Base-by-base conservation (phyloP, 2,888 invertebrate species). In the Agrotis ipsilon region DNA sequence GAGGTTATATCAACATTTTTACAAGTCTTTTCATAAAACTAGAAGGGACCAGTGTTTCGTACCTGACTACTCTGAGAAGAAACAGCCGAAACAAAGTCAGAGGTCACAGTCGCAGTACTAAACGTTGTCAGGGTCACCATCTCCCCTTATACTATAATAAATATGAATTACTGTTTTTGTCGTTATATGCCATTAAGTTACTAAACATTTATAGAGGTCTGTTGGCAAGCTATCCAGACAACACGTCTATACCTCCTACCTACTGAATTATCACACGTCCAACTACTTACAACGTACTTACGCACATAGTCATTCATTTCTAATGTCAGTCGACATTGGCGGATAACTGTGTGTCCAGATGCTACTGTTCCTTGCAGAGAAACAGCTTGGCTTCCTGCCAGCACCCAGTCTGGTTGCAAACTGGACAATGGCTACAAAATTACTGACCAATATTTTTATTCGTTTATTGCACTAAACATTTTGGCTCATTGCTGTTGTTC, bases 361-460 rank as follows among this genome's bases (percentile, higher is more conserved):
- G 87, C 76, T 81, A 73, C 73, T 76, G 49, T 78, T 55, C 75
- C 75, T 72, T 81, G 75, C 83, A 83, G 81, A 82, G 80, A 84
- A 85, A 86, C 87, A 87, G 84, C 69, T 85, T 91, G 92, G 92
- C 88, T 82, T 85, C 84, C 86, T 80, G 92, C 91, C 91, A 91
- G 84, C 88, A 82, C 88, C 92, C 89, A 90, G 84, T 62, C 81
- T 76, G 80, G 85, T 74, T 78, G 71, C 80, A 64, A 72, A 32
- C 80, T 80, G 81, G 70, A 78, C 81, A 81, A 71, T 80, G 79
- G 79, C 72, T 77, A 76, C 75, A 77, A 82, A 86, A 86, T 87
- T 87, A 86, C 80, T 79, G 52, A 68, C 79, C 81, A 78, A 86
- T 84, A 85, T 88, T 89, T 89, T 88, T 86, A 82, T 81, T 62